Evolutionary conservation across 2,113 vertebrate species (phyloP).

Genomic region (Barnardius zonarius): DNA sequence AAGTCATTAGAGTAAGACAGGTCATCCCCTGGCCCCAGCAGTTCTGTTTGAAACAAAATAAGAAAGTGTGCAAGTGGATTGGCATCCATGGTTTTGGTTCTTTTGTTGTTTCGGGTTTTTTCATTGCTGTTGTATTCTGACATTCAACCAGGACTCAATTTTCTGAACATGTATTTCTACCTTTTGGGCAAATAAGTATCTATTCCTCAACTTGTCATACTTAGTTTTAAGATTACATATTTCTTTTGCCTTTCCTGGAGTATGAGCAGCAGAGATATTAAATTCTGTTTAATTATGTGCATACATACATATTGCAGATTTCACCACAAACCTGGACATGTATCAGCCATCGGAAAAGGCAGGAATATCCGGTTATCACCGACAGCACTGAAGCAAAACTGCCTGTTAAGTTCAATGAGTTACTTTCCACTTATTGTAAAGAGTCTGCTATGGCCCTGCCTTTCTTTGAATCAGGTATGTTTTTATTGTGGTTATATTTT

Average conservation of each 20-base stretch:
- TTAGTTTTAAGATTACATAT: neutral
- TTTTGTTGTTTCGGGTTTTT: neutral
- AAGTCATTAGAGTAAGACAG: neutral
- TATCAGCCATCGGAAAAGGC: neutral
- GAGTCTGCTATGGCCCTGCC: neutral
- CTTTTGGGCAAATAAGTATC: neutral
- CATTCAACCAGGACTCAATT: neutral
- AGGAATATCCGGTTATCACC: neutral
- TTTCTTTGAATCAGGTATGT: neutral
- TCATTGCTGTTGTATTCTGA: neutral
- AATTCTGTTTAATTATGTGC: constrained; percentile 41
- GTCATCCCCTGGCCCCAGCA: neutral
- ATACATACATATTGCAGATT: neutral
- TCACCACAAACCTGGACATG: neutral
- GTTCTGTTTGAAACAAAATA: neutral
- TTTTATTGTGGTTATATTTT: neutral
- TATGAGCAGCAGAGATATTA: neutral
- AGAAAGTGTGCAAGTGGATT: neutral
- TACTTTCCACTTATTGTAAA: neutral
- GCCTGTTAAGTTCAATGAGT: neutral
- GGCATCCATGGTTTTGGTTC: neutral
- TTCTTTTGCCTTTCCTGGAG: neutral
- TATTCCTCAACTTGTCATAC: neutral
- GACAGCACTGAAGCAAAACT: neutral
- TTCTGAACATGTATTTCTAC: neutral